A percentile compares a stretch with the other conserved stretches of the same genome.
Evolutionary conservation across 2,888 invertebrate genomes (phyloP).

Genomic region (Acholoe squamosa): DNA sequence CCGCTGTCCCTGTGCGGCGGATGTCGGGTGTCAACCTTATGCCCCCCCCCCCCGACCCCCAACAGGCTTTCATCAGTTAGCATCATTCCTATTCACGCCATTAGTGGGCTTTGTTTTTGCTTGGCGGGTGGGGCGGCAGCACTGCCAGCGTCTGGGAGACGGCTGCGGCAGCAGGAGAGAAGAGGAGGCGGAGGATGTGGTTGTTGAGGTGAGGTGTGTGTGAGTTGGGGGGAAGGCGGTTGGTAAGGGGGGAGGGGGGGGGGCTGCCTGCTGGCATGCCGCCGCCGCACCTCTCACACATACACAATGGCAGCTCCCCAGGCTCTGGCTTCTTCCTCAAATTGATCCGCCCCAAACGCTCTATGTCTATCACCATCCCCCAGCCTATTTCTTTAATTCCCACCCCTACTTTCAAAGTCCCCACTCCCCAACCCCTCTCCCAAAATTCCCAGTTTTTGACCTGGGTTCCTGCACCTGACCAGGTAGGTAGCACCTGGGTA

Average conservation of each 20-base stretch:
- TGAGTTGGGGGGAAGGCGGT: neutral
- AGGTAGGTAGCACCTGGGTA: neutral
- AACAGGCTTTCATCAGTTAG: neutral
- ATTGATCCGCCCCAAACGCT: slow-evolving; percentile 13
- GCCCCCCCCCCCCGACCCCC: neutral
- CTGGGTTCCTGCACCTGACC: neutral
- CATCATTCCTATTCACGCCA: slow-evolving; percentile 51
- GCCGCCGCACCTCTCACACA: slow-evolving; percentile 45
- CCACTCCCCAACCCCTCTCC: neutral
- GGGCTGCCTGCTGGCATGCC: slow-evolving; percentile 54
- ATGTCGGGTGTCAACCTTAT: neutral
- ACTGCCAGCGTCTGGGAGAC: slow-evolving; percentile 3
- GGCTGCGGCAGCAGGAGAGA: neutral
- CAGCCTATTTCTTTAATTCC: neutral
- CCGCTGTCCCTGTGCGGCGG: neutral
- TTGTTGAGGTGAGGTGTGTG: neutral
- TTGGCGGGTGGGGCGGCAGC: slow-evolving; percentile 26
- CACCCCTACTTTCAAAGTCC: neutral
- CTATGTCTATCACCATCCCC: neutral
- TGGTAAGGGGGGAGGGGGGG: slow-evolving; percentile 38
- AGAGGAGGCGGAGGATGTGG: neutral
- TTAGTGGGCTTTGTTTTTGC: slow-evolving; percentile 41
- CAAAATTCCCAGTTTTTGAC: neutral
- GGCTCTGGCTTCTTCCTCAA: slow-evolving; percentile 57
- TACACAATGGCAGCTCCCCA: slow-evolving; percentile 39